Conservation (phyloP, 2,888 invertebrate genomes). For the Papilio elwesi region DNA sequence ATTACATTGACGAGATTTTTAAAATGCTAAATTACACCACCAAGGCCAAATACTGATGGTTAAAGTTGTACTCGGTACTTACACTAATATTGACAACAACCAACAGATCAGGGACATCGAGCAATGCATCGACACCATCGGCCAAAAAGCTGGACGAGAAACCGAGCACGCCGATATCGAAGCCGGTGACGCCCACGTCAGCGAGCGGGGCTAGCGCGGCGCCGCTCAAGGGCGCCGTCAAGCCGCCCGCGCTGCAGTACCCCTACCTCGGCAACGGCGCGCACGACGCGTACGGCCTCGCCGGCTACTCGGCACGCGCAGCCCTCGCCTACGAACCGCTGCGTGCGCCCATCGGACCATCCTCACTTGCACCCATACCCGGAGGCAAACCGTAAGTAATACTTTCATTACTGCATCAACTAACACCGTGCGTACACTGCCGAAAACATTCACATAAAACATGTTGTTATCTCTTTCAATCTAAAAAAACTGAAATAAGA, state of each 20-base stretch:
- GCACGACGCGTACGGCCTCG: slow-evolving; percentile 79
- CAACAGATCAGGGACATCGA: slow-evolving; percentile 91
- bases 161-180: slow-evolving; percentile 95
- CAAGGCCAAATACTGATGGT: neutral
- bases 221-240: slow-evolving; percentile 83
- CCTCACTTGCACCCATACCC: slow-evolving; percentile 88
- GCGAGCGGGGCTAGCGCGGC: slow-evolving; percentile 84
- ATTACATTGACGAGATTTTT: neutral
- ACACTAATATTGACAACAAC: neutral
- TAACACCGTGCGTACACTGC: neutral
- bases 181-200: slow-evolving; percentile 93
- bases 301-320: slow-evolving; percentile 80
- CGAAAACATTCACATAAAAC: neutral
- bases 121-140: slow-evolving; percentile 95
- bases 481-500: no score
- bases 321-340: slow-evolving; percentile 80
- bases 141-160: slow-evolving; percentile 95
- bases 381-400: slow-evolving; percentile 93
- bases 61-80: neutral
- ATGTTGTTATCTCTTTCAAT: no score
- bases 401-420: slow-evolving; percentile 5
- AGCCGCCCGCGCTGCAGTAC: slow-evolving; percentile 86
- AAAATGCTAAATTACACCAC: neutral
- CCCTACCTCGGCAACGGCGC: slow-evolving; percentile 84
- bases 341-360: slow-evolving; percentile 79